phyloP scores from a whole-genome alignment of 1,140 invertebrate genomes.

The Drosophila busckii region DNA sequence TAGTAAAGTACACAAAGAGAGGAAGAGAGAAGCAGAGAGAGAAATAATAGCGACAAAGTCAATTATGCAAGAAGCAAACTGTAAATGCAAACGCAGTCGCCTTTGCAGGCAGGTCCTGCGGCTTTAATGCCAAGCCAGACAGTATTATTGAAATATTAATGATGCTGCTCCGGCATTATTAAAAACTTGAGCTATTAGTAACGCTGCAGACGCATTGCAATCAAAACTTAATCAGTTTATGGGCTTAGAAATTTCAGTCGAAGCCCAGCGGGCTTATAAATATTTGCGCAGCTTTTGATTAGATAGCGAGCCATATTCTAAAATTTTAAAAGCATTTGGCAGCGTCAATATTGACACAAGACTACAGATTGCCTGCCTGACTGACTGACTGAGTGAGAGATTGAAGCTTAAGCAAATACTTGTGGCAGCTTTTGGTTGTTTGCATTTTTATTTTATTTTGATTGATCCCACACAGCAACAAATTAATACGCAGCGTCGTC shows the following conservation, averaged over 20 bases:
- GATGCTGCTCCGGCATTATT: constrained; percentile 61
- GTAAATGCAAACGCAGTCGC: constrained; percentile 18
- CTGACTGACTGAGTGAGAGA: constrained; percentile 5
- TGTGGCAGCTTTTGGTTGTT: constrained; percentile 1
- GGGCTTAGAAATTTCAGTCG: constrained; percentile 39
- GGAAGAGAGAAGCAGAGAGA: constrained; percentile 28
- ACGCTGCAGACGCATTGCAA: constrained; percentile 38
- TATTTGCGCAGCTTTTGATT: constrained; percentile 63
- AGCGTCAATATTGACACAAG: constrained; percentile 71
- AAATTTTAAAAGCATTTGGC: constrained; percentile 74
- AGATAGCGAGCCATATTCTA: constrained; percentile 44
- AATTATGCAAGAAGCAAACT: constrained; percentile 64
- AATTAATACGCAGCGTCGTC: too few species aligned
- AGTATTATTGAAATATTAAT: constrained; percentile 71
- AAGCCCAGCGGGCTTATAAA: background rate
- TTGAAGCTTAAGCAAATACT: constrained; percentile 26
- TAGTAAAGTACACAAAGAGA: constrained; percentile 30
- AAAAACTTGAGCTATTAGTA: constrained; percentile 19
- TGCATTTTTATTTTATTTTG: constrained; percentile 13
- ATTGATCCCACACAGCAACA: too few species aligned
- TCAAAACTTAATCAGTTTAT: constrained; percentile 75
- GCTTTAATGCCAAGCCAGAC: constrained; percentile 59
- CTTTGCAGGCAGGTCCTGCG: constrained; percentile 20
- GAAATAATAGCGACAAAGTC: constrained; percentile 73
- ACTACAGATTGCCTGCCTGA: constrained; percentile 31